phyloP scores from a whole-genome alignment of 1,140 invertebrate species.

The Ceratosolen solmsi region DNA sequence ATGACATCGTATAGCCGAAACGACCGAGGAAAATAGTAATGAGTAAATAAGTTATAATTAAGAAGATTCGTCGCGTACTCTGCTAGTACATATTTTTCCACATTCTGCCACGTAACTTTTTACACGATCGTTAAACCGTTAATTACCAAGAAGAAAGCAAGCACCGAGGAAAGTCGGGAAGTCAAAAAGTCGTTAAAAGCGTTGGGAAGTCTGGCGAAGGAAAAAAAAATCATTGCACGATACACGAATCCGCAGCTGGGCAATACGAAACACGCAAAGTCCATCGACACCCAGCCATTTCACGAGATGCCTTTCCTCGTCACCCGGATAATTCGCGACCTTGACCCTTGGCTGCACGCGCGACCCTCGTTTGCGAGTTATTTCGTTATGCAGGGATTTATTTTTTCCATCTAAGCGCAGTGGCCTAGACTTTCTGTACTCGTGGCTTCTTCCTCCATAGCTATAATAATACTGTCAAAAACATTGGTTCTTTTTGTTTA shows the following conservation, averaged over 20 bases:
- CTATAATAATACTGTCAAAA: too few relatives aligned
- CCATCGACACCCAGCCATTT: conserved; percentile 61
- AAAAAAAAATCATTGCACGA: background rate
- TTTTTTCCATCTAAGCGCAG: background rate
- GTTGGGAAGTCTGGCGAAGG: background rate
- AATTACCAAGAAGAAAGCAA: too few relatives aligned
- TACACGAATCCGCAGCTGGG: too few relatives aligned
- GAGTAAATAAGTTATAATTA: too few relatives aligned
- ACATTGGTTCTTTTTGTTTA: background rate
- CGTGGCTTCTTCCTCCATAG: too few relatives aligned
- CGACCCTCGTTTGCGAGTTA: background rate
- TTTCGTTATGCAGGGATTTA: background rate
- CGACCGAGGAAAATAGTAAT: too few relatives aligned
- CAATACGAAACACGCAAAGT: conserved; percentile 59
- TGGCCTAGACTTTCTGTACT: background rate
- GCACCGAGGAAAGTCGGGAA: too few relatives aligned
- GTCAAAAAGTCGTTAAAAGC: background rate
- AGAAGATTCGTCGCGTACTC: too few relatives aligned
- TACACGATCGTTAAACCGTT: too few relatives aligned
- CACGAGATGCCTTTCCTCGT: background rate
- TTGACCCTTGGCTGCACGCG: conserved; percentile 59
- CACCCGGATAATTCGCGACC: conserved; percentile 50
- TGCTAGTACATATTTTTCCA: too few relatives aligned
- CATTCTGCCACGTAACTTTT: too few relatives aligned
- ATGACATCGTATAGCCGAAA: too few relatives aligned